Evolutionary conservation across 2,797 vertebrate genomes (phyloP).

Genomic region (Microcaecilia unicolor): DNA sequence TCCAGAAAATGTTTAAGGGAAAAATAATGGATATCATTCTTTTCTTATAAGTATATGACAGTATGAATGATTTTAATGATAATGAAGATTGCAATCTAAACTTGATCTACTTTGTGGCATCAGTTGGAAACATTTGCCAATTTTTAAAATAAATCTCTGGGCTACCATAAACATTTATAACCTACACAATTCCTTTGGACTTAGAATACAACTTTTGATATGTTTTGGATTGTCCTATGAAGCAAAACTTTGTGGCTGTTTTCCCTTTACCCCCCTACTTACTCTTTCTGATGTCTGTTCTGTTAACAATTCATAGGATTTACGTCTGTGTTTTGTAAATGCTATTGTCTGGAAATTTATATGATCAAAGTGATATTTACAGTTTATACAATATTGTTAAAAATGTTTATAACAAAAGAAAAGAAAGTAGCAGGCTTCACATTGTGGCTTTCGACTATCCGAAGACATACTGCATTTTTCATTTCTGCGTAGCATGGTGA

Average conservation of each 20-base stretch:
- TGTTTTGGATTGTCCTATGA: neutral
- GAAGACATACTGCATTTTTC: slow-evolving; percentile 46
- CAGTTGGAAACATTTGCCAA: slow-evolving; percentile 24
- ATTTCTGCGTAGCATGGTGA: slow-evolving; percentile 57
- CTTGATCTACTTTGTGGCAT: slow-evolving; percentile 29
- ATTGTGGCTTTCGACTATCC: no score
- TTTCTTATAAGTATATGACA: slow-evolving; percentile 1
- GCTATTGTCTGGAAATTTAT: slow-evolving; percentile 36
- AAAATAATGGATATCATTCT: neutral
- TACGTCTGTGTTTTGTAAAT: slow-evolving; percentile 35
- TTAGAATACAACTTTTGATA: neutral
- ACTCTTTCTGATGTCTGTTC: neutral
- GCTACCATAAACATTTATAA: neutral
- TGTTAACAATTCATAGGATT: neutral
- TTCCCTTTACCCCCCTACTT: neutral
- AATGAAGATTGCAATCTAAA: neutral
- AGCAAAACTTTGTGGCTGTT: neutral
- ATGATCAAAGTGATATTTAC: slow-evolving; percentile 43
- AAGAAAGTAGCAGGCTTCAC: slow-evolving; percentile 30
- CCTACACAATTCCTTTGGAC: neutral
- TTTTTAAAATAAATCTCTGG: neutral
- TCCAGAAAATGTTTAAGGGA: slow-evolving; percentile 19
- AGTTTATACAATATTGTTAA: slow-evolving; percentile 39
- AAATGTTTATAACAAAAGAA: slow-evolving; percentile 8
- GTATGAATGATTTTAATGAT: neutral